A percentile compares a stretch with the other conserved stretches of the same genome.
phyloP scores from a whole-genome alignment of 1,140 invertebrate genomes.

The Papilio dardanus region DNA sequence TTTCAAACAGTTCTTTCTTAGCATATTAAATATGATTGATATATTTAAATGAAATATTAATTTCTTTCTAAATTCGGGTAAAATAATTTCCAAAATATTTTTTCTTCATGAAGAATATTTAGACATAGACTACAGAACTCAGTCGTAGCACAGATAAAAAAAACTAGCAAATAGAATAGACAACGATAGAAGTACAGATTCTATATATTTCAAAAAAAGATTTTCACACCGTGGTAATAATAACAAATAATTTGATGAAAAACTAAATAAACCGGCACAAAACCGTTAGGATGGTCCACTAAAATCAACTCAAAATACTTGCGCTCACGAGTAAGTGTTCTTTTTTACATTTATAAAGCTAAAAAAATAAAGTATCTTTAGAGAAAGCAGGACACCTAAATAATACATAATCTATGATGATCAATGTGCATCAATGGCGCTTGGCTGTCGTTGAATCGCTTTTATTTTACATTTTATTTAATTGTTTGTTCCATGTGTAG shows the following conservation, averaged over 20 bases:
- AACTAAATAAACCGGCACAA: no score
- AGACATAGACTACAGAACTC: neutral
- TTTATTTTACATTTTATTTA: constrained; percentile 12
- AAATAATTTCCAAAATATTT: constrained; percentile 31
- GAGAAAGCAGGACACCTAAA: neutral
- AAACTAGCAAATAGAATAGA: neutral
- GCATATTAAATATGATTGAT: constrained; percentile 30
- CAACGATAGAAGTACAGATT: neutral
- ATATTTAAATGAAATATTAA: neutral
- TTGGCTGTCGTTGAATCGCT: constrained; percentile 8
- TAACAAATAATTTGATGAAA: no score
- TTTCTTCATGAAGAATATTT: constrained; percentile 9
- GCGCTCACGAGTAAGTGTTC: no score
- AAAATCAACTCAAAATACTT: no score
- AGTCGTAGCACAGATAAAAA: neutral
- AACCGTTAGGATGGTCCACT: no score
- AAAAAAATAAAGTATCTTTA: no score
- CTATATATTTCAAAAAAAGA: no score
- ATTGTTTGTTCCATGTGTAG: neutral
- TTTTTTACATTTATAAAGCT: no score
- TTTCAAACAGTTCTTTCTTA: constrained; percentile 24
- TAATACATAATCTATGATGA: neutral
- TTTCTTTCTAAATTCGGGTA: constrained; percentile 21
- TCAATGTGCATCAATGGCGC: constrained; percentile 9
- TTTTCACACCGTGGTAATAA: no score